These are phyloP conservation scores for Hippocampus comes DNA, from an alignment of 2,113 vertebrate species.

Conservation along the genomic window DNA sequence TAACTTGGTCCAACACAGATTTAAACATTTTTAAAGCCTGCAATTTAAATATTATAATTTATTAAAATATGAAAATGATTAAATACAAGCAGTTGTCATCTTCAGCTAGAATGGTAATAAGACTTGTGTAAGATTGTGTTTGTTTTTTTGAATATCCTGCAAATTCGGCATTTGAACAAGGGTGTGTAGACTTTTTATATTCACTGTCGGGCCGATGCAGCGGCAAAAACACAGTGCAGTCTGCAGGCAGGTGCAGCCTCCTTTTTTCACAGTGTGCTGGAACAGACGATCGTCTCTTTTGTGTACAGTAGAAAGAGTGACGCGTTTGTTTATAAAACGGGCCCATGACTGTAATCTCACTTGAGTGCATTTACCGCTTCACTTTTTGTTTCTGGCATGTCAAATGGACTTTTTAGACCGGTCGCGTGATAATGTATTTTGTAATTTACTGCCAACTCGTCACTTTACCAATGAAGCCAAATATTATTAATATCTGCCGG, in stretches of 20 bases:
- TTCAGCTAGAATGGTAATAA: no score
- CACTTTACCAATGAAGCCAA: not conserved
- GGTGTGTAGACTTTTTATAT: not conserved
- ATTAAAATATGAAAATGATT: not conserved
- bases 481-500: not conserved
- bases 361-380: constrained; percentile 1
- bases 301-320: not conserved
- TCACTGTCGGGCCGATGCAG: not conserved
- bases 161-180: not conserved
- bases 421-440: not conserved
- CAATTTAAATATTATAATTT: not conserved
- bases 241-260: not conserved
- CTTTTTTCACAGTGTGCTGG: not conserved
- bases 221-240: constrained; percentile 19
- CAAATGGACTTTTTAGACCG: not conserved
- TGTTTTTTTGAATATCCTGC: no score
- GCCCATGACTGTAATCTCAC: constrained; percentile 1
- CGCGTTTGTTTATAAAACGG: not conserved
- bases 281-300: not conserved
- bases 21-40: not conserved
- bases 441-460: not conserved
- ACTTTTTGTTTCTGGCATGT: not conserved
- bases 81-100: no score
- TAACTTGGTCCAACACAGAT: not conserved
- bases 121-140: no score